phyloP scores from a whole-genome alignment of 1,140 invertebrate species.

The Telenomus remus region DNA sequence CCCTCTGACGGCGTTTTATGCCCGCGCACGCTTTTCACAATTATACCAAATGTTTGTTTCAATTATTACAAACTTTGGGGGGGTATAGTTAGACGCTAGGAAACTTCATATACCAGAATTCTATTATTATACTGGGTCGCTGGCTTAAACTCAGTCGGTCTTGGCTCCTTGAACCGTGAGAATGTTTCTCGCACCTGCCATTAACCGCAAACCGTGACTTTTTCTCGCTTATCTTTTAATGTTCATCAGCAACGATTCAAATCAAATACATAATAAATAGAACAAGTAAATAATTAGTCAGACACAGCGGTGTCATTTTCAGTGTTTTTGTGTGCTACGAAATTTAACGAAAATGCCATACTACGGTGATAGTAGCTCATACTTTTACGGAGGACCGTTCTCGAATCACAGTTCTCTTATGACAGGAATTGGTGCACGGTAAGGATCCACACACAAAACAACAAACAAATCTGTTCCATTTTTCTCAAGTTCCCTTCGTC shows the following conservation, averaged over 20 bases:
- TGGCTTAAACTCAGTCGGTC: constrained; percentile 74
- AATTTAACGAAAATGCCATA: constrained; percentile 63
- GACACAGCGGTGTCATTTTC: background rate
- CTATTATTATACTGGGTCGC: constrained; percentile 74
- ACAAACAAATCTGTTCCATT: background rate
- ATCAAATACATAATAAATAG: background rate
- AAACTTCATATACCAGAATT: constrained; percentile 72
- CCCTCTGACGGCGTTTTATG: constrained; percentile 12
- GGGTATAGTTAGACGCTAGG: constrained; percentile 67
- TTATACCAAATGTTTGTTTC: constrained; percentile 50
- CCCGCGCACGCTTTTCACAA: constrained; percentile 33
- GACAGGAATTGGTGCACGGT: constrained; percentile 69
- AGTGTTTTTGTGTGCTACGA: background rate
- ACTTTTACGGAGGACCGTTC: constrained; percentile 68
- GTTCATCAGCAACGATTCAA: background rate
- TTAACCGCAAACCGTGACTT: constrained; percentile 37
- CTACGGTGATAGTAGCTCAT: constrained; percentile 65
- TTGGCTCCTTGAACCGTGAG: constrained; percentile 74
- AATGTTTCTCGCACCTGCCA: constrained; percentile 69
- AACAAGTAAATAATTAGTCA: background rate
- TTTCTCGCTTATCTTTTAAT: constrained; percentile 11
- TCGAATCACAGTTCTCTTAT: constrained; percentile 72
- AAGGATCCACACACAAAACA: constrained; percentile 46
- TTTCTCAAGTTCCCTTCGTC: constrained; percentile 6
- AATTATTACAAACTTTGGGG: constrained; percentile 62